Evolutionary conservation across 2,888 invertebrate species (phyloP).

Genomic region (Cepaea hortensis): DNA sequence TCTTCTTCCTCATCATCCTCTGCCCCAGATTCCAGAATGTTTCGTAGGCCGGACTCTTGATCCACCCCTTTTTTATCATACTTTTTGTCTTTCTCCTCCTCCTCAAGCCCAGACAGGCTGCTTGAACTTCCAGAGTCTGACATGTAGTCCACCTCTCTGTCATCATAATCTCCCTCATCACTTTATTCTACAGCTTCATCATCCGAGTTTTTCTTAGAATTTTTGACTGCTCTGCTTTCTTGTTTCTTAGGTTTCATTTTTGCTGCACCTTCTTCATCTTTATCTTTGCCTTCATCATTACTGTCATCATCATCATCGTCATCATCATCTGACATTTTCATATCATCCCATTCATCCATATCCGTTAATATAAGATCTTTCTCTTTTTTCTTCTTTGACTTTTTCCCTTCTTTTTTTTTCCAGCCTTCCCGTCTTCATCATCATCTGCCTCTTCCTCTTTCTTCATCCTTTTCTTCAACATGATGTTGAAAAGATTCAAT

Average conservation of each 20-base stretch:
- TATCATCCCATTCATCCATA: slow-evolving; percentile 73
- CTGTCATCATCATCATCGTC: slow-evolving; percentile 80
- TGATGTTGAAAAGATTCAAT: slow-evolving; percentile 95
- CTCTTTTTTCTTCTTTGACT: slow-evolving; percentile 62
- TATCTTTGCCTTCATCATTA: slow-evolving; percentile 44
- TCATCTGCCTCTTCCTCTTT: slow-evolving; percentile 84
- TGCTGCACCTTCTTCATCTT: too few species aligned
- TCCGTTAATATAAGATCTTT: slow-evolving; percentile 66
- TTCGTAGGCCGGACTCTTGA: slow-evolving; percentile 90
- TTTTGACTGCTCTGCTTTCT: too few species aligned
- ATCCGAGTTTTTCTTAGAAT: slow-evolving; percentile 78
- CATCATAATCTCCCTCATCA: slow-evolving; percentile 97
- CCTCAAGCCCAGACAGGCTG: slow-evolving; percentile 66
- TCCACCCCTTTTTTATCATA: slow-evolving; percentile 92
- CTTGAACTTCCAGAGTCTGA: slow-evolving; percentile 80
- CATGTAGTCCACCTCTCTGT: slow-evolving; percentile 93
- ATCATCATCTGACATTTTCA: slow-evolving; percentile 81
- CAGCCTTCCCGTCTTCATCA: slow-evolving; percentile 61
- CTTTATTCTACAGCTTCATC: slow-evolving; percentile 96
- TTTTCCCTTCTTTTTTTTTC: slow-evolving; percentile 62
- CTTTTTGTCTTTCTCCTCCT: slow-evolving; percentile 71
- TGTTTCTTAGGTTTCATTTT: too few species aligned
- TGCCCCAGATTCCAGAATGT: slow-evolving; percentile 81
- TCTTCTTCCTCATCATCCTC: slow-evolving; percentile 82
- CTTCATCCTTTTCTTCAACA: slow-evolving; percentile 91